Conservation (phyloP, 2,113 vertebrate genomes). For the Amia ocellicauda region DNA sequence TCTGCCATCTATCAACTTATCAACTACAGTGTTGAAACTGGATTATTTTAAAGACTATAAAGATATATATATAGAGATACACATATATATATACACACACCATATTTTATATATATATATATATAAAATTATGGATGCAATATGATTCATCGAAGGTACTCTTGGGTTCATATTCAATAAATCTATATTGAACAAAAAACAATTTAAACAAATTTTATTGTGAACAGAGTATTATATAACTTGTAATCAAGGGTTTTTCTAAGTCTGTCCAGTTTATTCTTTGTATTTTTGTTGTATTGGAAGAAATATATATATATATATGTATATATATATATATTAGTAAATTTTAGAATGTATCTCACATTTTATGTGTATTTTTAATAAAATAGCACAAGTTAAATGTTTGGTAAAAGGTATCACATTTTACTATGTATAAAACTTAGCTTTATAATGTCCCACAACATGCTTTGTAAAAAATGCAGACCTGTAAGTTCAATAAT, state of each 20-base stretch:
- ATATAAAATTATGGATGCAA: constrained; percentile 63
- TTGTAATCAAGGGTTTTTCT: constrained; percentile 89
- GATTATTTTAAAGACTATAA: constrained; percentile 50
- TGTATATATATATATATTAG: too few relatives aligned
- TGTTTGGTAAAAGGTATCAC: constrained; percentile 85
- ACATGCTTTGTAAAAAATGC: constrained; percentile 51
- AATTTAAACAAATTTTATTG: constrained; percentile 82
- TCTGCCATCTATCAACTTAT: constrained; percentile 49
- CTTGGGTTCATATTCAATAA: constrained; percentile 75
- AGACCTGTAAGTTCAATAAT: constrained; percentile 82
- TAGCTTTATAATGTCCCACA: constrained; percentile 71
- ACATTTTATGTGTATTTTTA: constrained; percentile 85
- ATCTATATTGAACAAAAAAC: constrained; percentile 67
- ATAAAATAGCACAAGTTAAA: constrained; percentile 82
- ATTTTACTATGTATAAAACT: constrained; percentile 79
- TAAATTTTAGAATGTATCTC: constrained; percentile 79
- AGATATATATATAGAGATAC: constrained; percentile 58
- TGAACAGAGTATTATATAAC: constrained; percentile 96
- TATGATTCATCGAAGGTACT: constrained; percentile 89
- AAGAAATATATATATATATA: constrained; percentile 84
- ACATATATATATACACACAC: too few relatives aligned
- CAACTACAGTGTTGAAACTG: constrained; percentile 60
- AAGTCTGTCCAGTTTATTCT: constrained; percentile 98
- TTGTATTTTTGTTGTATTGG: constrained; percentile 99
- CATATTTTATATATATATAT: constrained; percentile 10